Base-by-base conservation (phyloP, 2,113 vertebrate species). In the Beaufortia kweichowensis region DNA sequence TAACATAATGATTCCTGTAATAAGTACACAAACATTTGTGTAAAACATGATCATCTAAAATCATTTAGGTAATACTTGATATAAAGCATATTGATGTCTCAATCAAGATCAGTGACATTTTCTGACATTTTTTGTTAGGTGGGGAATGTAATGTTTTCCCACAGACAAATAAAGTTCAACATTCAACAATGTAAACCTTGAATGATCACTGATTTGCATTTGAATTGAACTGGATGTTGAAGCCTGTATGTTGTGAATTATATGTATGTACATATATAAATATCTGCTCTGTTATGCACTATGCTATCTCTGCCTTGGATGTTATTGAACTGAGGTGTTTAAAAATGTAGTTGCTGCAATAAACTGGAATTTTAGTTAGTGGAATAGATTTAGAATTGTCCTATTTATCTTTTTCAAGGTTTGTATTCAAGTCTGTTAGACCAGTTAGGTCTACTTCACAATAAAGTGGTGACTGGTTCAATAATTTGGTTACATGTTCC, bases 321-420 rank as follows among this genome's bases (percentile, higher is more conserved):
- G 65, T 62, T 77, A 61, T 74, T 50, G 39, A 65, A 67, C 78
- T 69, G 57, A 77, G 74, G 87, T 86, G 81, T 84, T 88, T 48
- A 17, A 48, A 78, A 46, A 64, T 74, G 53, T 81, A 84, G 85
- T 72, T 83, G 83, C 90, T 87, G 87, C 80, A 88, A 89, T 89
- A 90, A 92, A 92, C 90, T 94, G 92, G 90, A 93, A 92, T 90
- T 87, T 46, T 66, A 73, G 61, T 85, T 89, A 85, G 87, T 85
- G 28, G 79, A 78, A 85, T 65, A 9, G 69, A 70, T 71, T 81
- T 19, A 26, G 33, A 77, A 83, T 50, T 84, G 75, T 86, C 84
- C 81, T 79, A 85, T 81, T 81, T 82, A 83, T 87, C 74, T 83
- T 26, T 82, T 80, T 74, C 46, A 57, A 75, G 57, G 23, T 84